These are phyloP conservation scores for Zele albiditarsus DNA, from an alignment of 2,888 invertebrate species.

Conservation along the genomic window DNA sequence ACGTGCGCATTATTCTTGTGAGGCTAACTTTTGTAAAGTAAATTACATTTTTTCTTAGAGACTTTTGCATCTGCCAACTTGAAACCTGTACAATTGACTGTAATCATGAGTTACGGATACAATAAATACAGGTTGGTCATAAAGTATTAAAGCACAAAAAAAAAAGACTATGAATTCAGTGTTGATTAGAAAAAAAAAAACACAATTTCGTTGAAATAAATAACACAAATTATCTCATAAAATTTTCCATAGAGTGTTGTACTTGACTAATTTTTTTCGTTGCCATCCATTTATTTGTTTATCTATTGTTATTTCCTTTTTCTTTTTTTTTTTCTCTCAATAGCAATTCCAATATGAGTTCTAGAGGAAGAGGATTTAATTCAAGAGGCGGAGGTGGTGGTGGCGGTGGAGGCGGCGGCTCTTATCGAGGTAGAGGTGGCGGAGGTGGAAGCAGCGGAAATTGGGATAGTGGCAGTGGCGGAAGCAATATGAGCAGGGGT, in stretches of 20 bases:
- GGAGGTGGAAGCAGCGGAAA: slow-evolving; percentile 63
- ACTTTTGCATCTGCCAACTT: slow-evolving; percentile 51
- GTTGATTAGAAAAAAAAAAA: slow-evolving; percentile 17
- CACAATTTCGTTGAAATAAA: neutral
- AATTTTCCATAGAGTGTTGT: neutral
- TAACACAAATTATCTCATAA: neutral
- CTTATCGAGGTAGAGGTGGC: slow-evolving; percentile 64
- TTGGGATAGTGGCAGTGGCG: slow-evolving; percentile 57
- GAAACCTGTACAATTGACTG: slow-evolving; percentile 51
- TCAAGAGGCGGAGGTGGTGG: slow-evolving; percentile 67
- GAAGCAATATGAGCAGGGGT: slow-evolving; percentile 63
- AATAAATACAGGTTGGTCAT: slow-evolving; percentile 67
- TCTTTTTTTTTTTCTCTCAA: neutral
- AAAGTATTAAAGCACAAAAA: slow-evolving; percentile 4
- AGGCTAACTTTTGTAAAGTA: neutral
- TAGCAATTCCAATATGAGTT: slow-evolving; percentile 64
- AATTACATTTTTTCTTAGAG: slow-evolving; percentile 51
- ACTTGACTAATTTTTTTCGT: no score
- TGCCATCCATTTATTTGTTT: slow-evolving; percentile 18
- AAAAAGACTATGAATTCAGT: neutral
- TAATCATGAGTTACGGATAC: slow-evolving; percentile 66
- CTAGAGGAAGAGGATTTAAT: slow-evolving; percentile 67
- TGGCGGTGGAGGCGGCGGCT: slow-evolving; percentile 66
- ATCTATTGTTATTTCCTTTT: slow-evolving; percentile 8
- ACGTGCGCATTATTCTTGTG: neutral